Evolutionary conservation across 2,888 invertebrate genomes (phyloP).

Genomic region (Abrostola tripartita): DNA sequence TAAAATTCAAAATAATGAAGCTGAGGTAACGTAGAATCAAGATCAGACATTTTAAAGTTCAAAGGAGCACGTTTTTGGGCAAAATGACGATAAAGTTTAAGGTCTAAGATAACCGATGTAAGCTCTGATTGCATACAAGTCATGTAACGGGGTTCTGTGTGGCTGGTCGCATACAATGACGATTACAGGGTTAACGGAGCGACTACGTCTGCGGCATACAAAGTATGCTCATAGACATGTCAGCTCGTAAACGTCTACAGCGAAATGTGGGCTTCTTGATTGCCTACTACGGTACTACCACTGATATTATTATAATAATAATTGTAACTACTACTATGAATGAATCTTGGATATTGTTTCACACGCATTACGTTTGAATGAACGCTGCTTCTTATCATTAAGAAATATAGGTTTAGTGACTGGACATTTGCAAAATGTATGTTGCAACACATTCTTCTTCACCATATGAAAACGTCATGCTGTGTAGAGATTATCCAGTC

Average conservation of each 20-base stretch:
- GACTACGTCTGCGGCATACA: constrained; percentile 67
- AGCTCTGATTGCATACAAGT: constrained; percentile 67
- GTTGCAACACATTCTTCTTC: no score
- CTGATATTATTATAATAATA: background rate
- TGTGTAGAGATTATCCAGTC: no score
- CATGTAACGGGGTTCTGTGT: constrained; percentile 73
- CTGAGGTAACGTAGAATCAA: no score
- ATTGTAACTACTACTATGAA: no score
- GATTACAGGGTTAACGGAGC: constrained; percentile 82
- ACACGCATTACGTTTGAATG: no score
- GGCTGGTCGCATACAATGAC: constrained; percentile 66
- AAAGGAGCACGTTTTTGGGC: constrained; percentile 33
- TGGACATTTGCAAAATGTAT: no score
- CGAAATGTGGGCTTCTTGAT: background rate
- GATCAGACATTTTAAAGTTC: constrained; percentile 1
- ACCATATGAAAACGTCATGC: no score
- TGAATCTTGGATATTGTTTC: no score
- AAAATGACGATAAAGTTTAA: constrained; percentile 48
- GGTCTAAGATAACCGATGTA: constrained; percentile 47
- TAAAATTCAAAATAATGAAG: no score
- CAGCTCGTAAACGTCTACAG: constrained; percentile 16
- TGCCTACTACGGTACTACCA: background rate
- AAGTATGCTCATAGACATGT: constrained; percentile 57
- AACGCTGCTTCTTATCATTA: no score
- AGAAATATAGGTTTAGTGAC: no score